Conservation (phyloP, 2,797 vertebrate species). For the Protosalanx chinensis region DNA sequence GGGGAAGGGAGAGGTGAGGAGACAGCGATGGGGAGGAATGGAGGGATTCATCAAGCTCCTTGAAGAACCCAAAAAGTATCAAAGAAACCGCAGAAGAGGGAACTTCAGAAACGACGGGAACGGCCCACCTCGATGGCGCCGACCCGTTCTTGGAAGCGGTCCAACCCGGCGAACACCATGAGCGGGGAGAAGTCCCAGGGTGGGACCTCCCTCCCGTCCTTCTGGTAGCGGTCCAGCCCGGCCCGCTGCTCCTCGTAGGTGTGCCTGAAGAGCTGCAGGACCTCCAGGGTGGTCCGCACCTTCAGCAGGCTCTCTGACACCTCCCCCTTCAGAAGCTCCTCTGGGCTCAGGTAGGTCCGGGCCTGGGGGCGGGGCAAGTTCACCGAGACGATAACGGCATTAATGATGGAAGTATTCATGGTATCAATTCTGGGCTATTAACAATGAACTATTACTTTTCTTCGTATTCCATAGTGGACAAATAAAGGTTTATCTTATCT, state of each 20-base stretch:
- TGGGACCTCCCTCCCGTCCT: conserved; percentile 63
- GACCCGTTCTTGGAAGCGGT: conserved; percentile 78
- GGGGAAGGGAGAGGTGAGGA: neutral
- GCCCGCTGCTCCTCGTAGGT: conserved; percentile 72
- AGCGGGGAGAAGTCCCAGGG: conserved; percentile 77
- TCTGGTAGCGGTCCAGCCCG: conserved; percentile 75
- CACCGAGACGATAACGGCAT: neutral
- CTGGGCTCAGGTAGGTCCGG: conserved; percentile 74
- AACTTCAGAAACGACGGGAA: too few relatives aligned
- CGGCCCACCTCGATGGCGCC: conserved; percentile 73
- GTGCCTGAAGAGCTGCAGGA: conserved; percentile 74
- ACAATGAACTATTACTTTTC: too few relatives aligned
- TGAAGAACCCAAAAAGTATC: too few relatives aligned
- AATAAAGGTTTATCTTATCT: too few relatives aligned
- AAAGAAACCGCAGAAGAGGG: neutral
- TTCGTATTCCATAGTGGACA: too few relatives aligned
- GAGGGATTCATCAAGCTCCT: neutral
- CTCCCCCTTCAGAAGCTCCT: conserved; percentile 89
- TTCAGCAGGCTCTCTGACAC: conserved; percentile 77
- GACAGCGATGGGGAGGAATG: neutral
- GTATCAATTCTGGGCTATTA: too few relatives aligned
- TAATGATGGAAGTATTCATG: too few relatives aligned
- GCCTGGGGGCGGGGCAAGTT: conserved; percentile 67
- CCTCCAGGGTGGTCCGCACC: conserved; percentile 70
- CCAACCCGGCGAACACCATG: conserved; percentile 79